Percentiles rank a stretch among this genome's conserved stretches.
Evolutionary conservation across 1,140 invertebrate species (phyloP).

Genomic region (Geopemphigus sp.): DNA sequence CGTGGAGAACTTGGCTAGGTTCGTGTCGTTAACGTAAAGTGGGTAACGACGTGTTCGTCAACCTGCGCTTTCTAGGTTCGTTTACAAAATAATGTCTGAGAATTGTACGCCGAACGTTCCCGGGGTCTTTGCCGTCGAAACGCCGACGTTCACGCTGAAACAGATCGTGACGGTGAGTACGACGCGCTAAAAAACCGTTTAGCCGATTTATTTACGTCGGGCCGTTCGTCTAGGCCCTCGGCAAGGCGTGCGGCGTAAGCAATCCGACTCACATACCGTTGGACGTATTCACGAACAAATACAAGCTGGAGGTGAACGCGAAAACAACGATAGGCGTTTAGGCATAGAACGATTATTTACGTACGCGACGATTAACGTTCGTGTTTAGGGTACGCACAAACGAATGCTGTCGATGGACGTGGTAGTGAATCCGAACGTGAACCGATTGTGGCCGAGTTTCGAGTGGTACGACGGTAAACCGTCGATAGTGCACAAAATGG

Average conservation of each 20-base stretch:
- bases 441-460: slow-evolving; percentile 2
- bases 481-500: neutral
- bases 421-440: neutral
- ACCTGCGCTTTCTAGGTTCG: neutral
- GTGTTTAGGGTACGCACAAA: neutral
- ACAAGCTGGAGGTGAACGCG: neutral
- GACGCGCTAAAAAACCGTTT: neutral
- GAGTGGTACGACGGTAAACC: neutral
- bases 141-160: slow-evolving; percentile 1
- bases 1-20: slow-evolving; percentile 9
- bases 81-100: slow-evolving; percentile 1
- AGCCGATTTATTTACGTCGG: too few species aligned
- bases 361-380: neutral
- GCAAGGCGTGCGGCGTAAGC: neutral
- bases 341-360: too few species aligned
- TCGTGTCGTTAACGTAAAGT: too few species aligned
- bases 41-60: too few species aligned
- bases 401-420: neutral
- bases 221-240: neutral
- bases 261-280: neutral
- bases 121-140: slow-evolving; percentile 15
- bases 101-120: neutral
- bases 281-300: neutral
- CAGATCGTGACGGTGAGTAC: neutral
- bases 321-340: too few species aligned